A percentile compares a stretch with the other conserved stretches of the same genome.
phyloP scores from a whole-genome alignment of 2,113 vertebrate genomes.

The Alethe castanea region DNA sequence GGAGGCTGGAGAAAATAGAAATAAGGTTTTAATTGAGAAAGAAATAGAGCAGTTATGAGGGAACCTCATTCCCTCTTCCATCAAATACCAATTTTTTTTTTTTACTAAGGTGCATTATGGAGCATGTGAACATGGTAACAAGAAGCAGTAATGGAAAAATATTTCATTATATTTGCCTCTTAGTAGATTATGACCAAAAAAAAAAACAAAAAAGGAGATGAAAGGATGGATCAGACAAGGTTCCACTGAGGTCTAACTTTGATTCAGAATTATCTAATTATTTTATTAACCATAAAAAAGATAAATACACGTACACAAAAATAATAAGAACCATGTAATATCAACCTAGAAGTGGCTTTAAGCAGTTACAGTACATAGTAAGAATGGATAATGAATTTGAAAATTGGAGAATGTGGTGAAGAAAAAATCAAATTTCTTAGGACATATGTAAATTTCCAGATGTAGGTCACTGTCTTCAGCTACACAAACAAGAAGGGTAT shows the following conservation, averaged over 20 bases:
- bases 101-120: not conserved
- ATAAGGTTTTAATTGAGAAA: not conserved
- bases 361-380: not conserved
- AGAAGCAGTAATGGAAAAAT: not conserved
- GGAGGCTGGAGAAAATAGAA: not conserved
- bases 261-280: not conserved
- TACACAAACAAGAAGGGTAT: not conserved
- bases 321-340: not conserved
- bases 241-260: not conserved
- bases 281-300: not conserved
- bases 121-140: not conserved
- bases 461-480: not conserved
- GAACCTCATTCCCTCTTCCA: not conserved
- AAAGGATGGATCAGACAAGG: not conserved
- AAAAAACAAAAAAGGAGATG: not conserved
- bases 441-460: not conserved
- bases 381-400: not conserved
- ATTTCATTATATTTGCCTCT: not conserved
- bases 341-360: not conserved
- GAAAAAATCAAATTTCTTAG: not conserved
- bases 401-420: not conserved
- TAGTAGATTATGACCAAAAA: not conserved
- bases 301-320: not conserved
- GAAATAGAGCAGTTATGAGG: not conserved
- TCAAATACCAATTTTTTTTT: not conserved